phyloP scores from a whole-genome alignment of 2,888 invertebrate genomes.

The Xestia c-nigrum region DNA sequence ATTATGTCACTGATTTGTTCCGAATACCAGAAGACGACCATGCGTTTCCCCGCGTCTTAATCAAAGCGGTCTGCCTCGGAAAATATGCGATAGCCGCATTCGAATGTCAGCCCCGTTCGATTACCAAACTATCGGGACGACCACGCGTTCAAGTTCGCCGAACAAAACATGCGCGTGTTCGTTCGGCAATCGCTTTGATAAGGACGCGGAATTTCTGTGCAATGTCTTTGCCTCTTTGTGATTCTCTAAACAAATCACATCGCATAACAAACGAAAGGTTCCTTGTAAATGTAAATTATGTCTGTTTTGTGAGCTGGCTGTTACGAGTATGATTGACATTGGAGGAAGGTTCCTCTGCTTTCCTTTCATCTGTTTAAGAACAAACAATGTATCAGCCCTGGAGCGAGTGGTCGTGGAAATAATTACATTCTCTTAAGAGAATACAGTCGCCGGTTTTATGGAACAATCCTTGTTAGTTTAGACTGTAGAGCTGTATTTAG shows the following conservation, averaged over 20 bases:
- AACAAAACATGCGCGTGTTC: not conserved
- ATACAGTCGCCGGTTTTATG: conserved; percentile 18
- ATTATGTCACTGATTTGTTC: not conserved
- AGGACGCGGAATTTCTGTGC: not conserved
- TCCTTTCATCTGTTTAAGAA: conserved; percentile 42
- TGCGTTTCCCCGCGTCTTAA: no score
- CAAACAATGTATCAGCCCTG: conserved; percentile 36
- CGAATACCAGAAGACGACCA: no score
- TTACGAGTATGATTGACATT: conserved; percentile 55
- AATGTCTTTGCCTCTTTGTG: not conserved
- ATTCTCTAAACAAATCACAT: conserved; percentile 38
- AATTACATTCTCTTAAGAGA: conserved; percentile 29
- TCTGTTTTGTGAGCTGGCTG: conserved; percentile 33
- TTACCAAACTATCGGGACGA: not conserved
- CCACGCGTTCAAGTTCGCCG: not conserved
- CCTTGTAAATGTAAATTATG: conserved; percentile 45
- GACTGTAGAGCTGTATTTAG: not conserved
- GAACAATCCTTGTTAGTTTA: conserved; percentile 28
- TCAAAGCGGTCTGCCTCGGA: not conserved
- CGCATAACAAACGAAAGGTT: conserved; percentile 23
- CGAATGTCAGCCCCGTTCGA: not conserved
- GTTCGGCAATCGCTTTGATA: not conserved
- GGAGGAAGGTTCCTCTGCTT: conserved; percentile 19
- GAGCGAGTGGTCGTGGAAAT: conserved; percentile 31
- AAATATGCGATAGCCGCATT: not conserved